These are phyloP conservation scores for Nycticebus coucang DNA, from an alignment of 2,113 vertebrate species.

Conservation along the genomic window DNA sequence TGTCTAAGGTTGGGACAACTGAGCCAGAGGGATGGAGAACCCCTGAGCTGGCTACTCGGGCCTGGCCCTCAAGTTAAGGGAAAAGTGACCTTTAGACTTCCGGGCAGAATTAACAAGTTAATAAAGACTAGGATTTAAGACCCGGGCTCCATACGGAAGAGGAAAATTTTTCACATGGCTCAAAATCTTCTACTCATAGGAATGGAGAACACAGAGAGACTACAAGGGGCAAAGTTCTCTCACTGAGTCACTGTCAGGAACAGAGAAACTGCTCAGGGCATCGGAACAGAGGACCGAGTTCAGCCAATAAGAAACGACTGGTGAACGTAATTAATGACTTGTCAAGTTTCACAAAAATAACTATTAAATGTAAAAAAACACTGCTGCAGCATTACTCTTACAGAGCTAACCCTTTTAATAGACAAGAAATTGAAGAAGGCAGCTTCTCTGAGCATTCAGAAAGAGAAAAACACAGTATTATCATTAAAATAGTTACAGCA, in stretches of 20 bases:
- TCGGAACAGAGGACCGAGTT: background rate
- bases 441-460: background rate
- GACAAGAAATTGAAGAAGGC: background rate
- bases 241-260: background rate
- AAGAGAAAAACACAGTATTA: slow-evolving; percentile 7
- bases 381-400: background rate
- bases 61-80: background rate
- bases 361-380: background rate
- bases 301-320: background rate
- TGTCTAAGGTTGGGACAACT: background rate
- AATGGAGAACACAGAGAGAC: background rate
- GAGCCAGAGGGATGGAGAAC: background rate
- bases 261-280: background rate
- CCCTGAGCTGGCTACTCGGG: background rate
- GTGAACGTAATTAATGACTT: background rate
- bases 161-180: background rate
- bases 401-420: slow-evolving; percentile 24
- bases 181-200: background rate
- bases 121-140: background rate
- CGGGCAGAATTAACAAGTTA: background rate
- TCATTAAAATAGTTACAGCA: slow-evolving; percentile 12
- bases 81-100: background rate
- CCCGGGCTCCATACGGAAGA: background rate
- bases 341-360: background rate
- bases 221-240: background rate